A percentile compares a stretch with the other conserved stretches of the same genome.
Conservation (phyloP, 1,140 invertebrate genomes). For the Zaprionus ghesquierei region DNA sequence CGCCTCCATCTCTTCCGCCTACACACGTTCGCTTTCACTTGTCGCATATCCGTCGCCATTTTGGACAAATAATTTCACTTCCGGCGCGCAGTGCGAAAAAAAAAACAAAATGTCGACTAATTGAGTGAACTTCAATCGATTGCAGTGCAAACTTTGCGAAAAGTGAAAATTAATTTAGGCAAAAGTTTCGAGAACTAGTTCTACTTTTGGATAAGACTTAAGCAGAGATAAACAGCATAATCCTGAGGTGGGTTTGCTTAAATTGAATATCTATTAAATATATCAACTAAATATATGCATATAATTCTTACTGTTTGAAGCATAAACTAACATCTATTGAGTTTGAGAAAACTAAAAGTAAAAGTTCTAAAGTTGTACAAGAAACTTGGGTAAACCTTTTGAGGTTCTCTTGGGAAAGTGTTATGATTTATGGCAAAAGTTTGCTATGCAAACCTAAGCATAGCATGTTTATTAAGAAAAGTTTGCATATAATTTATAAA, state of each 20-base stretch:
- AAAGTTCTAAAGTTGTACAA: too few relatives aligned
- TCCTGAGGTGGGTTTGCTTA: constrained; percentile 56
- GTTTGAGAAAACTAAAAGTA: too few relatives aligned
- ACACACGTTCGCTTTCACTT: constrained; percentile 40
- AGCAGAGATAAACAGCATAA: constrained; percentile 59
- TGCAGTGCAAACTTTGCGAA: neutral
- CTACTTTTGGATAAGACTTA: constrained; percentile 52
- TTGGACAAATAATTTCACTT: constrained; percentile 64
- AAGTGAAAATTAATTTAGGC: constrained; percentile 7
- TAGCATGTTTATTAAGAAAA: too few relatives aligned
- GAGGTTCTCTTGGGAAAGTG: too few relatives aligned
- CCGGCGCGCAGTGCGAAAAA: constrained; percentile 32
- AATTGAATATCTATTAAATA: neutral
- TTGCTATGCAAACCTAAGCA: too few relatives aligned
- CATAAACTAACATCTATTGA: too few relatives aligned
- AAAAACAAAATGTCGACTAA: neutral
- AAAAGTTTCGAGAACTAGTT: neutral
- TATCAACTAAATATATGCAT: neutral
- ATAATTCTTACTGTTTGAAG: too few relatives aligned
- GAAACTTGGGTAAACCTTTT: too few relatives aligned
- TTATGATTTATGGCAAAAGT: too few relatives aligned
- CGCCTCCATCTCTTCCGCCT: too few relatives aligned
- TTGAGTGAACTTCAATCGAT: constrained; percentile 20
- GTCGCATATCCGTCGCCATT: constrained; percentile 70
- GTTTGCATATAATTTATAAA: too few relatives aligned